A percentile compares a stretch with the other conserved stretches of the same genome.
phyloP scores from a whole-genome alignment of 2,113 vertebrate species.

The Etheostoma cragini region DNA sequence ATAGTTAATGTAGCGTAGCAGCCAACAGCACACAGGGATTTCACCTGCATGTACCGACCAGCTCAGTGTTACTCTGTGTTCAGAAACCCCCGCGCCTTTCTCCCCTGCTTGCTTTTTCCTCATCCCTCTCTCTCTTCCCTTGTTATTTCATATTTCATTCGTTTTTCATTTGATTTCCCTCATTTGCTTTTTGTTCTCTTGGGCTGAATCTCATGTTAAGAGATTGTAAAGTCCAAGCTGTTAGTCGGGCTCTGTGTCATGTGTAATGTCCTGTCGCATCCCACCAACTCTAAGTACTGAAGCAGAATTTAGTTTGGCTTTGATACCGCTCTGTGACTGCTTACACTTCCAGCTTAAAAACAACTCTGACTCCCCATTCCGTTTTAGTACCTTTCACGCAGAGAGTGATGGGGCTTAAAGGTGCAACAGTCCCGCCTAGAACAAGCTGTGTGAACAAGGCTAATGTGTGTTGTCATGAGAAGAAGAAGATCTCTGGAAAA shows the following conservation, averaged over 20 bases:
- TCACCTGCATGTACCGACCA: slow-evolving; percentile 64
- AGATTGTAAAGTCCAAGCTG: slow-evolving; percentile 24
- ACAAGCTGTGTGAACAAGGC: too few species aligned
- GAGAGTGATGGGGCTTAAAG: too few species aligned
- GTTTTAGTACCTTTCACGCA: too few species aligned
- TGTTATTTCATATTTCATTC: too few species aligned
- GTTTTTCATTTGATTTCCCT: slow-evolving; percentile 48
- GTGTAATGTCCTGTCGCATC: slow-evolving; percentile 1
- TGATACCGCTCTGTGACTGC: too few species aligned
- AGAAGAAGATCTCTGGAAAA: too few species aligned
- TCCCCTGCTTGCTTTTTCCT: slow-evolving; percentile 24
- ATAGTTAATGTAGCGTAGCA: slow-evolving; percentile 72
- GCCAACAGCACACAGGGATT: slow-evolving; percentile 60
- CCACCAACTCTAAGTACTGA: neutral
- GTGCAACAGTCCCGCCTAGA: too few species aligned
- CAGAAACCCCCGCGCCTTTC: slow-evolving; percentile 11
- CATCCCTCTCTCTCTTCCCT: slow-evolving; percentile 26
- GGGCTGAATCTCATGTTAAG: slow-evolving; percentile 40
- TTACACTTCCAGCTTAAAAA: too few species aligned
- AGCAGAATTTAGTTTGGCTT: too few species aligned
- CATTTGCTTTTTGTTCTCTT: slow-evolving; percentile 36
- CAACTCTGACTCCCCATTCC: too few species aligned
- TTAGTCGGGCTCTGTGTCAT: slow-evolving; percentile 27
- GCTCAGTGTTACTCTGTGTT: slow-evolving; percentile 53
- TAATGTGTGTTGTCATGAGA: too few species aligned